Evolutionary conservation across 2,888 invertebrate species (phyloP).

Genomic region (Meandrusa payeni): DNA sequence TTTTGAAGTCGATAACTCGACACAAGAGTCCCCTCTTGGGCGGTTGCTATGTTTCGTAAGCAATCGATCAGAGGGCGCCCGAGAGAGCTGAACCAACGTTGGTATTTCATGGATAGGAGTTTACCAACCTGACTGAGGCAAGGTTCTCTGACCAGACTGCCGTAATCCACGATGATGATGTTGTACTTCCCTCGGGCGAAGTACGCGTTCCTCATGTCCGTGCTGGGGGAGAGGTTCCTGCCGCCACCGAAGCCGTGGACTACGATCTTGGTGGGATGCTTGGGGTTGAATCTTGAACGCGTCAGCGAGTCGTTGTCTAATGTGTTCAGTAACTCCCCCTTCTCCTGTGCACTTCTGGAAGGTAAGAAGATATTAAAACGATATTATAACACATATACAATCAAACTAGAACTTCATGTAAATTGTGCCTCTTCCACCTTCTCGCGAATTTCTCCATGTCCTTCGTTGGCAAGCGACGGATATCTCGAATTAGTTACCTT

Average conservation of each 20-base stretch:
- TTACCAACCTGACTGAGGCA: conserved; percentile 86
- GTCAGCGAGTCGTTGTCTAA: conserved; percentile 85
- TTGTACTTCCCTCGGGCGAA: conserved; percentile 91
- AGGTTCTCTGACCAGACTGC: conserved; percentile 88
- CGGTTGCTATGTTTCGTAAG: too few species aligned
- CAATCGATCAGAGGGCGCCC: too few species aligned
- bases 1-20: too few species aligned
- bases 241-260: conserved; percentile 96
- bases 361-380: conserved; percentile 18
- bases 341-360: conserved; percentile 86
- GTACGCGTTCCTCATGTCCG: conserved; percentile 91
- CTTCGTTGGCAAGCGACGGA: too few species aligned
- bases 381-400: too few species aligned
- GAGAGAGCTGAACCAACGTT: too few species aligned
- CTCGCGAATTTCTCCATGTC: too few species aligned
- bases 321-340: conserved; percentile 87
- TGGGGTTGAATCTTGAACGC: conserved; percentile 88
- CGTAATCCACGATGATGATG: conserved; percentile 93
- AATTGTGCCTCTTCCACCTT: too few species aligned
- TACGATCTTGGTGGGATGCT: conserved; percentile 91
- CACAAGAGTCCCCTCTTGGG: too few species aligned
- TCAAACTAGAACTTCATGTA: too few species aligned
- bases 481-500: too few species aligned
- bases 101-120: too few species aligned
- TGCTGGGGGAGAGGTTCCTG: conserved; percentile 89